Evolutionary conservation across 2,888 invertebrate species (phyloP).

Genomic region (Drosophila nr. perissopoda): DNA sequence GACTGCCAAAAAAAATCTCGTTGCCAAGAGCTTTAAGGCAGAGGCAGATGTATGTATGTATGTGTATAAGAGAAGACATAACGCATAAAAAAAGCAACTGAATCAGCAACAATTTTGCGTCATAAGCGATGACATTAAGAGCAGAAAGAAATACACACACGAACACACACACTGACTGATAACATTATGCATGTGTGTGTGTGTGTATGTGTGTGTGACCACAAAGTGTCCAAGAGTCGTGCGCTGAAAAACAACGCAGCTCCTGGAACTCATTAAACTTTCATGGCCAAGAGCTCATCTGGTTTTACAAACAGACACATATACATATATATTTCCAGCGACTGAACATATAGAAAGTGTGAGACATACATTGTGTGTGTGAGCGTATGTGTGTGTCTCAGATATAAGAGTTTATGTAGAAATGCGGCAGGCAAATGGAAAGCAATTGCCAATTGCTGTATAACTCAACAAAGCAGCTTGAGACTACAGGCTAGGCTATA

Average conservation of each 20-base stretch:
- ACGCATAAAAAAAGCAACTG: conserved; percentile 56
- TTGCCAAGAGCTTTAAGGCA: neutral
- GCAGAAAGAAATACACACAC: conserved; percentile 21
- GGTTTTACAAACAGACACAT: conserved; percentile 36
- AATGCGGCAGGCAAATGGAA: conserved; percentile 61
- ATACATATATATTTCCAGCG: neutral
- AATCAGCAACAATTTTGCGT: conserved; percentile 67
- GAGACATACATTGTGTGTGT: conserved; percentile 6
- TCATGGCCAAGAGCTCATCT: conserved; percentile 65
- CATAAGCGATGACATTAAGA: conserved; percentile 67
- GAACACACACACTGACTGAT: conserved; percentile 2
- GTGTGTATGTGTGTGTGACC: conserved; percentile 28
- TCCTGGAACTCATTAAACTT: conserved; percentile 63
- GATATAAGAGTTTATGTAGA: conserved; percentile 51
- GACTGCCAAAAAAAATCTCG: conserved; percentile 1
- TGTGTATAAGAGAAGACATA: conserved; percentile 28
- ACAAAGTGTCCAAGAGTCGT: conserved; percentile 40
- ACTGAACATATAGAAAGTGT: conserved; percentile 42
- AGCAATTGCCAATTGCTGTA: conserved; percentile 65
- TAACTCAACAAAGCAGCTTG: conserved; percentile 42
- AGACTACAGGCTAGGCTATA: conserved; percentile 1
- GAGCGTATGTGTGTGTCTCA: conserved; percentile 1
- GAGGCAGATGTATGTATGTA: too few relatives aligned
- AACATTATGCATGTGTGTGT: conserved; percentile 27
- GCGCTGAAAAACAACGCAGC: conserved; percentile 26